Conservation (phyloP, 2,888 invertebrate species). For the Melitaea athalia region DNA sequence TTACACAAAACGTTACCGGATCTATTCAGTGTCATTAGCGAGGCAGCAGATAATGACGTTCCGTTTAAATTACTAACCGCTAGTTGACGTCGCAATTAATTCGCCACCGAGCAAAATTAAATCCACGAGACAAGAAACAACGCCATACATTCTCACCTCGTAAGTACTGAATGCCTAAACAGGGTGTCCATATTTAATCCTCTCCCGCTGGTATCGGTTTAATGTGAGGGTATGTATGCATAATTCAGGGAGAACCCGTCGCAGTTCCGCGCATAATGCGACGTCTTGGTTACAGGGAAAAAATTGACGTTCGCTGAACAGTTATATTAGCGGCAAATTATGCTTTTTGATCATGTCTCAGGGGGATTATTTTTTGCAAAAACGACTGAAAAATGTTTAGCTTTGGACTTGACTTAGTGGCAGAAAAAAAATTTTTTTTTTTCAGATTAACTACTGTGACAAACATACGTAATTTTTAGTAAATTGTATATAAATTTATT, state of each 20-base stretch:
- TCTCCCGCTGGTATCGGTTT: slow-evolving; percentile 35
- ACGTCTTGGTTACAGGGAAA: slow-evolving; percentile 16
- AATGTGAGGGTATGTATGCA: slow-evolving; percentile 42
- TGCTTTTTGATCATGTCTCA: not conserved
- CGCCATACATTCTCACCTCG: slow-evolving; percentile 38
- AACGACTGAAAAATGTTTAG: too few species aligned
- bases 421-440: too few species aligned
- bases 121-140: slow-evolving; percentile 36
- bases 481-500: too few species aligned
- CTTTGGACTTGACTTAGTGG: too few species aligned
- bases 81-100: slow-evolving; percentile 40
- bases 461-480: too few species aligned
- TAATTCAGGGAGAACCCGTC: slow-evolving; percentile 41
- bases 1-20: slow-evolving; percentile 1
- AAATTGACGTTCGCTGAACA: slow-evolving; percentile 7
- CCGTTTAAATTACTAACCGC: slow-evolving; percentile 37
- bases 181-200: slow-evolving; percentile 45
- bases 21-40: slow-evolving; percentile 5
- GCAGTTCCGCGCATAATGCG: slow-evolving; percentile 37
- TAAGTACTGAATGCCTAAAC: slow-evolving; percentile 43
- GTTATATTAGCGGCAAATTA: not conserved
- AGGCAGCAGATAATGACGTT: slow-evolving; percentile 30
- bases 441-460: too few species aligned
- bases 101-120: slow-evolving; percentile 40
- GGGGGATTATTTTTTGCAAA: too few species aligned